phyloP scores from a whole-genome alignment of 2,113 vertebrate genomes.

The Urocolius indicus region DNA sequence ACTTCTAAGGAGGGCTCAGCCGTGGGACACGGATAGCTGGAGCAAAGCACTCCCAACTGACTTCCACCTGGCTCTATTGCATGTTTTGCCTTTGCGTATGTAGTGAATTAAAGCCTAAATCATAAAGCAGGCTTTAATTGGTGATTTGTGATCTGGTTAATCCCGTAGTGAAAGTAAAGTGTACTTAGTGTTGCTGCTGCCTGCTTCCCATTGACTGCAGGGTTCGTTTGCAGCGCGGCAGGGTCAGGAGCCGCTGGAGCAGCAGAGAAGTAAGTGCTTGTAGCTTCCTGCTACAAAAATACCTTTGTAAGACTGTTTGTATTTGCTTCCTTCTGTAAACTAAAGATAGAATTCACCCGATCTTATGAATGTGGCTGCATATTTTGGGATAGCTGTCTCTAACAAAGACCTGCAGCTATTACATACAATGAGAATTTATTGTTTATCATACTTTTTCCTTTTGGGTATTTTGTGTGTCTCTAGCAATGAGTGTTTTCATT shows the following conservation, averaged over 20 bases:
- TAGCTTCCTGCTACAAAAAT: constrained; percentile 49
- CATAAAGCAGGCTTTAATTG: constrained; percentile 14
- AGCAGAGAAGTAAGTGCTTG: not conserved
- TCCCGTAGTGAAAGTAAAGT: not conserved
- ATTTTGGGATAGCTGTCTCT: not conserved
- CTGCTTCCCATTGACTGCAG: not conserved
- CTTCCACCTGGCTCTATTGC: not conserved
- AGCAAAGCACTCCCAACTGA: not conserved
- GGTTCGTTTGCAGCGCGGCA: not conserved
- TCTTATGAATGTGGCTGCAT: not conserved
- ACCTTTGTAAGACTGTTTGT: constrained; percentile 20
- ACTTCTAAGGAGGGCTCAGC: not conserved
- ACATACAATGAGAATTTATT: not conserved
- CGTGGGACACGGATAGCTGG: fast-evolving
- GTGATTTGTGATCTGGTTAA: constrained; percentile 65
- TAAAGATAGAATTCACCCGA: constrained; percentile 1
- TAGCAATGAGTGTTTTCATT: not conserved
- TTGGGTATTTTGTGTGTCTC: not conserved
- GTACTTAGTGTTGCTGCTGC: not conserved
- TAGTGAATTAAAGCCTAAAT: not conserved
- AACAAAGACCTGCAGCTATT: not conserved
- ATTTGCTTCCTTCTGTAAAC: constrained; percentile 49
- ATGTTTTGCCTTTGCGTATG: fast-evolving
- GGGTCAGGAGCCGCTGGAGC: not conserved
- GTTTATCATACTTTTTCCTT: not conserved